Conservation (phyloP, 2,888 invertebrate genomes). For the Cataglyphis rosenhaueri region DNA sequence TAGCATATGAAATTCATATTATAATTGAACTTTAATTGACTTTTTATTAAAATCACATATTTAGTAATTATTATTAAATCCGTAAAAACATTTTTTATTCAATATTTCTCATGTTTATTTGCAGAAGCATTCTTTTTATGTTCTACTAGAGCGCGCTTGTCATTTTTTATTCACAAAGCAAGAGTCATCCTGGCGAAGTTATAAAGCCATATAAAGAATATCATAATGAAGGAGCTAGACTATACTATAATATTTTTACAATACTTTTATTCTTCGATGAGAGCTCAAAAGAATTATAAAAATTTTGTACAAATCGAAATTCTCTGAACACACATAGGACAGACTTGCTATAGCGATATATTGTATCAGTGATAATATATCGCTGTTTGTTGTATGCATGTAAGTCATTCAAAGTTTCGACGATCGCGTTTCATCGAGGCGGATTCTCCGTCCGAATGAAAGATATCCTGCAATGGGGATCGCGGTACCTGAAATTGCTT, state of each 20-base stretch:
- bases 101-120: neutral
- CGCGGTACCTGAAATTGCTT: conserved; percentile 32
- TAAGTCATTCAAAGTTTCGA: conserved; percentile 30
- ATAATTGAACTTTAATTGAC: neutral
- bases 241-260: conserved; percentile 3
- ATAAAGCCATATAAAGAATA: neutral
- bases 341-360: neutral
- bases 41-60: neutral
- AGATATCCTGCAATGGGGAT: conserved; percentile 22
- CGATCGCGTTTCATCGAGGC: conserved; percentile 20
- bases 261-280: neutral
- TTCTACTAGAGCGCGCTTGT: neutral
- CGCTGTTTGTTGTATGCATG: neutral
- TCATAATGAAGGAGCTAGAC: neutral
- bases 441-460: conserved; percentile 10
- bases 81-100: neutral
- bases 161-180: neutral
- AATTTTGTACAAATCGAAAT: neutral
- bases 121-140: neutral
- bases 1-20: neutral
- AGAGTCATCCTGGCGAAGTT: neutral
- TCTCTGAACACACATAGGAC: neutral
- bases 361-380: neutral
- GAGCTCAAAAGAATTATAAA: neutral
- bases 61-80: neutral